These are phyloP conservation scores for Isichthys henryi DNA, from an alignment of 2,113 vertebrate genomes.

Conservation along the genomic window DNA sequence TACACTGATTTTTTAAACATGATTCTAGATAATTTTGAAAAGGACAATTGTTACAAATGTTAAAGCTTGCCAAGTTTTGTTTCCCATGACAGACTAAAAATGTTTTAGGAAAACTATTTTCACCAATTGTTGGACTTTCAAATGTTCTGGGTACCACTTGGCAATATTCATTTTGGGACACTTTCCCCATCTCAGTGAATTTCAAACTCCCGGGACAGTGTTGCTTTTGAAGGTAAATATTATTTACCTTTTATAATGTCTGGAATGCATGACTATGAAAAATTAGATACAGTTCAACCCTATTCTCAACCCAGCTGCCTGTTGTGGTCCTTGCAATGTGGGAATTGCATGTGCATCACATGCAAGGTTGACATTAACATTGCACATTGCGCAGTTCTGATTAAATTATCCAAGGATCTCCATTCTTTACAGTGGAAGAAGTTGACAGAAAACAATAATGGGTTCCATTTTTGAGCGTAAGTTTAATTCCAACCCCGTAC, in stretches of 20 bases:
- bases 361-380: neutral
- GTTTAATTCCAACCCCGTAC: neutral
- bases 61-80: neutral
- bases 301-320: neutral
- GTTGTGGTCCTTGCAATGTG: neutral
- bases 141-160: neutral
- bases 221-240: neutral
- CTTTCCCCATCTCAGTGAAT: neutral
- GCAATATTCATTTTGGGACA: neutral
- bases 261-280: neutral
- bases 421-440: neutral
- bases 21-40: neutral
- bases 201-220: neutral
- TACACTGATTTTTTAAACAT: neutral
- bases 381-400: neutral
- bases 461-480: neutral
- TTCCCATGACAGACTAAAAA: neutral
- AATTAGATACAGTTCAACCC: neutral
- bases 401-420: neutral
- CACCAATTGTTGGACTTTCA: neutral
- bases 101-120: neutral
- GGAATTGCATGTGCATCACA: neutral
- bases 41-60: neutral
- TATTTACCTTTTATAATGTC: neutral
- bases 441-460: neutral